Evolutionary conservation across 1,140 invertebrate species (phyloP), one percentile per base, ranked within the genome.

Genomic region (Popillia japonica): DNA sequence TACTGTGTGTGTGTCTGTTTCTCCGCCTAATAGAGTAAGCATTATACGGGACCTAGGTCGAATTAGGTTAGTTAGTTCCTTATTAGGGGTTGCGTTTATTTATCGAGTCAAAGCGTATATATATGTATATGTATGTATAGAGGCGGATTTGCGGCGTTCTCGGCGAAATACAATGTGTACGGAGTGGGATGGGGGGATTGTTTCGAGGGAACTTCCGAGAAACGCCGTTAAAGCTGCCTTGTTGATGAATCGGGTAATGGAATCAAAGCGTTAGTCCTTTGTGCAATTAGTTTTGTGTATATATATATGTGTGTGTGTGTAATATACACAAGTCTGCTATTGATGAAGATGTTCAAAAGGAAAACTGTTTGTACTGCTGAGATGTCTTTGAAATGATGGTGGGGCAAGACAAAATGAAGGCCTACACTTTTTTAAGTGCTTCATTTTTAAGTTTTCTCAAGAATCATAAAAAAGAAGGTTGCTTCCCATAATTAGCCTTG

Each of bases 11-110:
- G 61, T n/a, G n/a, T n/a, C 59, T 17, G 59, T 68, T 68, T 68
- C 61, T 68, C 61, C 61, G 61, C 61, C 61, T 68, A 68, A 68
- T 68, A 68, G 61, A 68, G 61, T 68, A 68, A 27, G 61, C 20
- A 68, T 68, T 68, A 68, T 68, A 68, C 20, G 61, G n/a, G 61
- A 68, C 17, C 61, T 68, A 68, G n/a, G 61, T 68, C 61, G 27
- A 68, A 68, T 68, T 68, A 27, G 61, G 61, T 68, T 68, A 68
- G 61, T 68, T 68, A 68, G 61, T 22, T 68, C 20, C 48, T 55
- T 55, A 55, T 55, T 55, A 55, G 48, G 48, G 48, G 48, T 55
- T 55, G 14, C 14, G 14, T 55, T 55, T n/a, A 6, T 55, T 55
- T 55, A 55, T 55, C 48, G 48, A 55, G 48, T 55, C 48, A 55